Base-by-base conservation (phyloP, 2,797 vertebrate species). In the Hippopotamyrus pictus region DNA sequence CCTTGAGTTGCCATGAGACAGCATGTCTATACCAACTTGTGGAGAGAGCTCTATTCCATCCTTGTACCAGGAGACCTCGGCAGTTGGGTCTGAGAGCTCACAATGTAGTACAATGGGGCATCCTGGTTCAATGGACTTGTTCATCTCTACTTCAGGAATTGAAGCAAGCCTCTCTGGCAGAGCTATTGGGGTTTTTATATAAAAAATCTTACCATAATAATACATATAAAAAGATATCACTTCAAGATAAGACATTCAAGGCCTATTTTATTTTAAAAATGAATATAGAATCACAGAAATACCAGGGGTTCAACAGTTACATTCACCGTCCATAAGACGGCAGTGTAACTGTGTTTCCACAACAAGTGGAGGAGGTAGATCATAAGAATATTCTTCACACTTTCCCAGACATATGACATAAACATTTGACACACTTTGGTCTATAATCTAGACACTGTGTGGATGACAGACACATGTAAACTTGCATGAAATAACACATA, bases 11-110 rank as follows among this genome's bases (percentile, higher is more conserved):
- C 95, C 97, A 29, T 97, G 96, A 8, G 96, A 94, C 82, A 94
- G 96, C 90, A 97, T 93, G 62, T 96, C 95, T 86, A 96, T 88
- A 91, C 95, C 96, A 62, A 93, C 92, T 1, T 95, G 94, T 12
- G 93, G 91, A 88, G 94, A 95, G 54, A 99, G 92, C 9, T 94
- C 91, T 88, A 90, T 59, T 1, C 96, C 97, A 0, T 99, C 96
- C 94, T 97, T 97, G 93, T 92, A 94, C 98, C 99, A 99, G 92
- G 17, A 59, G 59, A 98, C 97, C 0, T 91, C 91, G 0, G 96
- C 95, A 0, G 94, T 93, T 0, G 91, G 92, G 0, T 96, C 93
- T n/a, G 97, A 97, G 89, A 99, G 94, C 89, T 98, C 95, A 86
- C 98, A 98, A 90, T 90, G 93, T 91, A 99, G 96, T 2, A 93